Conservation (phyloP, 2,113 vertebrate species). For the Thermophis baileyi region DNA sequence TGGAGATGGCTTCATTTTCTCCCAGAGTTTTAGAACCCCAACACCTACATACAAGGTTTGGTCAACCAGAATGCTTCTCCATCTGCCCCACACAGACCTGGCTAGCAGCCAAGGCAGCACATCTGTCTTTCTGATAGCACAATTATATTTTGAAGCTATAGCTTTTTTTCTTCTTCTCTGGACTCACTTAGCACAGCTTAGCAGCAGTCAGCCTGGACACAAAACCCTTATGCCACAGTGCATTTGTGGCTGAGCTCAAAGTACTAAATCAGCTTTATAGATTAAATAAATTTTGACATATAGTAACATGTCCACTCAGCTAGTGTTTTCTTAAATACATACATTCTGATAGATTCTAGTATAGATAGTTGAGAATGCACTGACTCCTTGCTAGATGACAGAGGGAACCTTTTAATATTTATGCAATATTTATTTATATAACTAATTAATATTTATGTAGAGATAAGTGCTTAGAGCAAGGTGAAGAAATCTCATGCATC, state of each 20-base stretch:
- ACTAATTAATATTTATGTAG: conserved; percentile 21
- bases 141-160: background rate
- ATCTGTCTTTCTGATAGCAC: background rate
- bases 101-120: background rate
- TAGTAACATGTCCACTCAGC: background rate
- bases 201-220: background rate
- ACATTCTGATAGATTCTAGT: background rate
- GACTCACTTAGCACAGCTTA: background rate
- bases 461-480: conserved; percentile 34
- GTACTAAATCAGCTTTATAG: background rate
- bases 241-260: background rate
- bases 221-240: background rate
- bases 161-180: background rate
- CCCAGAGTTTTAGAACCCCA: background rate
- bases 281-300: background rate
- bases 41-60: background rate
- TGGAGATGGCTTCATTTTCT: background rate
- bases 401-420: background rate
- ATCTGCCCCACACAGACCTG: background rate
- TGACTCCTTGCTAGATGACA: background rate
- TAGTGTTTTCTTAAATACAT: background rate
- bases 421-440: background rate
- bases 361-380: background rate
- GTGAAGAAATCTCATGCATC: background rate
- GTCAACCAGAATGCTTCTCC: background rate